phyloP scores from a whole-genome alignment of 2,888 invertebrate genomes.

The Caenorhabditis drosophilae region DNA sequence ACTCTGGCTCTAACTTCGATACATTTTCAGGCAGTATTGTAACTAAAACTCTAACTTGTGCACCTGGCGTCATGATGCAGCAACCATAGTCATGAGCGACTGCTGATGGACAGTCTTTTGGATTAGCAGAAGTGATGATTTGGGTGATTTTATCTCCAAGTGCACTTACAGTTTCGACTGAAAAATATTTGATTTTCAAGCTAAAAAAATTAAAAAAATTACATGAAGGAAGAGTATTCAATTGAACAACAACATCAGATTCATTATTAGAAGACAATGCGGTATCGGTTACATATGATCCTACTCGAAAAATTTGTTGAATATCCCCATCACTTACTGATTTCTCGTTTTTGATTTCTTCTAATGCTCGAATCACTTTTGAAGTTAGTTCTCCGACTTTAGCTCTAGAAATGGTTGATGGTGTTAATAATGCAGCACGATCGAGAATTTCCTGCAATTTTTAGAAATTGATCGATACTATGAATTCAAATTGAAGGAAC shows the following conservation, averaged over 20 bases:
- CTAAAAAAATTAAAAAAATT: slow-evolving; percentile 9
- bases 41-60: slow-evolving; percentile 86
- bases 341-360: slow-evolving; percentile 11
- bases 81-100: slow-evolving; percentile 76
- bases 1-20: slow-evolving; percentile 87
- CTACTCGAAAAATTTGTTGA: slow-evolving; percentile 7
- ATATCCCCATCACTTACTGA: slow-evolving; percentile 8
- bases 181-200: slow-evolving; percentile 1
- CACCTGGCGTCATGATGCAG: slow-evolving; percentile 83
- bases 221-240: slow-evolving; percentile 49
- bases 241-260: slow-evolving; percentile 52
- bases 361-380: slow-evolving; percentile 13
- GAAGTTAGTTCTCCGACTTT: slow-evolving; percentile 6
- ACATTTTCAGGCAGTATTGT: slow-evolving; percentile 93
- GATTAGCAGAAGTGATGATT: slow-evolving; percentile 78
- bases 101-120: slow-evolving; percentile 41
- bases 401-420: background rate
- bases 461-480: too few relatives aligned
- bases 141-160: slow-evolving; percentile 85
- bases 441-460: slow-evolving; percentile 18
- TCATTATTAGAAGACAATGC: slow-evolving; percentile 11
- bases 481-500: too few relatives aligned
- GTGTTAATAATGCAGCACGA: slow-evolving; percentile 14
- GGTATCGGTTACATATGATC: slow-evolving; percentile 20
- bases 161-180: slow-evolving; percentile 88